phyloP scores from a whole-genome alignment of 92 coral and sea anemone genomes.

The Porites divaricata region DNA sequence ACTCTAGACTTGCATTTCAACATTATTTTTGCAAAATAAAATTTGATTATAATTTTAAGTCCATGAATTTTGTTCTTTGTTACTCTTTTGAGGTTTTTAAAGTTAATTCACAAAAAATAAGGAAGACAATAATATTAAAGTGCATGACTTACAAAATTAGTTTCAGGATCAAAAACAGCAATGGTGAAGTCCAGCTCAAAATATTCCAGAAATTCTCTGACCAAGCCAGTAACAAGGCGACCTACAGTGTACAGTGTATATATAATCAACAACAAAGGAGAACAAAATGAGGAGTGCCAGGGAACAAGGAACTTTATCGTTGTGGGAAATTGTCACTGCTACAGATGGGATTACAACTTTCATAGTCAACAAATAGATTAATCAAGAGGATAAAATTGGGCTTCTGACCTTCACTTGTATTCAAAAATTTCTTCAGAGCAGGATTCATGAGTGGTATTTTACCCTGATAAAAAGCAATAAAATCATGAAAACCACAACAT shows the following conservation, averaged over 20 bases:
- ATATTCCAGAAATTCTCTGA: slow-evolving; percentile 91
- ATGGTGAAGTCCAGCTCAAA: slow-evolving; percentile 96
- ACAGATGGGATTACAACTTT: too few relatives aligned
- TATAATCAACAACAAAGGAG: not conserved
- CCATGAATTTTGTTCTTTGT: too few relatives aligned
- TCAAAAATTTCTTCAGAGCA: slow-evolving; percentile 75
- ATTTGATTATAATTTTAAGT: too few relatives aligned
- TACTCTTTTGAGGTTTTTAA: too few relatives aligned
- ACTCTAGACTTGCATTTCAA: too few relatives aligned
- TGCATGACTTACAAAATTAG: slow-evolving; percentile 85
- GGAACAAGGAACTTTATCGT: too few relatives aligned
- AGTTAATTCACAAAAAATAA: too few relatives aligned
- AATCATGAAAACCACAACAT: not conserved
- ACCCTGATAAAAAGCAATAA: slow-evolving; percentile 54
- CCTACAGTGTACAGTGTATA: slow-evolving; percentile 52
- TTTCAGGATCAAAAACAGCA: slow-evolving; percentile 99
- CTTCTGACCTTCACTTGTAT: slow-evolving; percentile 84
- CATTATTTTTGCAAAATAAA: too few relatives aligned
- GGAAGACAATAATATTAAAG: not conserved
- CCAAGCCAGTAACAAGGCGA: slow-evolving; percentile 91
- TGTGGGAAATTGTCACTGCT: too few relatives aligned
- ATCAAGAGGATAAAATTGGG: not conserved
- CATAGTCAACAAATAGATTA: not conserved
- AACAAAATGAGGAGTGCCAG: too few relatives aligned
- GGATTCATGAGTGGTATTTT: slow-evolving; percentile 84